A percentile compares a stretch with the other conserved stretches of the same genome.
phyloP scores from a whole-genome alignment of 2,113 vertebrate genomes.

The Channa argus region DNA sequence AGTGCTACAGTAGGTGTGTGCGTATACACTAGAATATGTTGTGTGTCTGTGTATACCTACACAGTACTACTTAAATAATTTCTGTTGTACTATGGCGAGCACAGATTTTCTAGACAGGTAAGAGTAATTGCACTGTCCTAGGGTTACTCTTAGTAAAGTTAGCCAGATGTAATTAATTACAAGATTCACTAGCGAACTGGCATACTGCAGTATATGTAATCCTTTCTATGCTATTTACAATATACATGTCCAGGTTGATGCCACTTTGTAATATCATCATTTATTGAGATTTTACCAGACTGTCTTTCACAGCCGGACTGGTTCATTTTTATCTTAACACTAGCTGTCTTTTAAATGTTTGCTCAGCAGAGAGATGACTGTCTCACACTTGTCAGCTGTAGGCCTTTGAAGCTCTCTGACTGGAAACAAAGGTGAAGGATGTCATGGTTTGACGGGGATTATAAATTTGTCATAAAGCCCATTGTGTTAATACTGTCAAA shows the following conservation, averaged over 20 bases:
- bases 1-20: constrained; percentile 20
- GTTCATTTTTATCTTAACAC: constrained; percentile 3
- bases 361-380: background rate
- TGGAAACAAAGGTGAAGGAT: constrained; percentile 25
- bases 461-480: constrained; percentile 2
- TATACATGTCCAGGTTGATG: constrained; percentile 32
- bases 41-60: background rate
- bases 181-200: constrained; percentile 29
- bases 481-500: constrained; percentile 21
- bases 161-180: constrained; percentile 43
- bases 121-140: constrained; percentile 19
- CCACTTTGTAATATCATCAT: constrained; percentile 7
- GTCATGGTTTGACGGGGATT: constrained; percentile 1
- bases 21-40: constrained; percentile 23
- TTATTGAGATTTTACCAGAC: constrained; percentile 5
- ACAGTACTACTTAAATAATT: constrained; percentile 4
- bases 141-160: constrained; percentile 16
- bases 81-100: constrained; percentile 14
- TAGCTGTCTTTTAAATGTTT: constrained; percentile 28
- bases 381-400: constrained; percentile 9
- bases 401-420: constrained; percentile 29
- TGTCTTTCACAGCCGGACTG: background rate
- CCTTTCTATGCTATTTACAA: constrained; percentile 4
- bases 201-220: constrained; percentile 19
- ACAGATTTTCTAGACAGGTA: constrained; percentile 2